Evolutionary conservation across 1,140 invertebrate genomes (phyloP), one percentile per base, ranked within the genome.

Genomic region (Agrilus planipennis): DNA sequence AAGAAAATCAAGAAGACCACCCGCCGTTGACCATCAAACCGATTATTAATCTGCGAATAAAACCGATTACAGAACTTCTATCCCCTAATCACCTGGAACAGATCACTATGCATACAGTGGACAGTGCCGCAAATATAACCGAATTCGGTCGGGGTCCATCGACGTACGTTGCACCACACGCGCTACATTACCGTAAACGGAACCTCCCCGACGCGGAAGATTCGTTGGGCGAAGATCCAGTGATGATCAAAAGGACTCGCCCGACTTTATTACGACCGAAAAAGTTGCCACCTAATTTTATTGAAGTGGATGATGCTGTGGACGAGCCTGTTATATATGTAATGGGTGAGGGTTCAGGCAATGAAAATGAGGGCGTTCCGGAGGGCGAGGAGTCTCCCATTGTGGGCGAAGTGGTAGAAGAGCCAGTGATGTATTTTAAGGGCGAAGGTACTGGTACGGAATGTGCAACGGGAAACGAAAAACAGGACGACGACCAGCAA

Each of bases 261-360:
- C 30, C 30, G 9, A 38, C 18, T 17, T 39, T n/a, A 22, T 12
- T 19, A 40, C 1, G 34, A 42, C 1, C 39, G 53, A 46, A 41
- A 55, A 38, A 11, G 43, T 27, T 9, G 7, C 23, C 7, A 27
- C 23, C 23, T 7, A 9, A 27, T n/a, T n/a, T n/a, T n/a, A n/a
- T n/a, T n/a, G n/a, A n/a, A 51, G 71, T 44, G 69, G 17, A 79
- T 15, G 20, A 21, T 11, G 17, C 19, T 12, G 19, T 86, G 42
- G 79, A 84, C 61, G 83, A 86, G 52, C 79, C 79, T n/a, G n/a
- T n/a, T n/a, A n/a, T n/a, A n/a, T n/a, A 29, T 12, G 4, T 30
- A 18, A 73, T 71, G 39, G 84, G 83, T 1, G 74, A 79, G 51
- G 84, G 84, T 7, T 72, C 72, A 23, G 84, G 84, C 1, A 74